Percentiles rank a stretch among this genome's conserved stretches.
Conservation (phyloP, 2,797 vertebrate species). For the Gymnoscopelus braueri region DNA sequence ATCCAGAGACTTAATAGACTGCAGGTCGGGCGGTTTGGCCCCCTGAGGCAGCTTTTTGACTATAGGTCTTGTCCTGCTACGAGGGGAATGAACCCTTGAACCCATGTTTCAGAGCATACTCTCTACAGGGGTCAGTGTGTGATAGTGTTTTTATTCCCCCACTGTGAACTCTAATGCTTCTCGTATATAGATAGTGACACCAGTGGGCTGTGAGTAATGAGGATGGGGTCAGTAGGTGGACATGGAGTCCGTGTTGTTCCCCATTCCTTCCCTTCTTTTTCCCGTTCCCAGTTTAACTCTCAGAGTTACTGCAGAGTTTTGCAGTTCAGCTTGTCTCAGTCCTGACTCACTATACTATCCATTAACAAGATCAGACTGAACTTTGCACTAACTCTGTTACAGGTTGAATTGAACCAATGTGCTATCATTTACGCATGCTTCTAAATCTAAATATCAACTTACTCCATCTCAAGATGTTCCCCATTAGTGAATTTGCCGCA, state of each 20-base stretch:
- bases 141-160: conserved; percentile 16
- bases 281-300: not conserved
- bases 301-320: too few relatives aligned
- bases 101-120: conserved; percentile 2
- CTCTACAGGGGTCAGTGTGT: not conserved
- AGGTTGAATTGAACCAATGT: too few relatives aligned
- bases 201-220: conserved; percentile 22
- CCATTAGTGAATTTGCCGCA: not conserved
- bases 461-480: too few relatives aligned
- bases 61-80: conserved; percentile 24
- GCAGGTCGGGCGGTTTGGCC: conserved; percentile 44
- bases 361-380: too few relatives aligned
- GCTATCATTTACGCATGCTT: too few relatives aligned
- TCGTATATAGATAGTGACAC: conserved; percentile 7
- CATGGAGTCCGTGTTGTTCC: not conserved
- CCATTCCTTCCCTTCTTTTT: not conserved
- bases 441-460: too few relatives aligned
- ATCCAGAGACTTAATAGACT: conserved; percentile 25
- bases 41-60: conserved; percentile 30
- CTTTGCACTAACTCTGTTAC: too few relatives aligned
- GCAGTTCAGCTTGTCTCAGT: not conserved
- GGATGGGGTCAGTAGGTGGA: not conserved
- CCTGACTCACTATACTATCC: too few relatives aligned
- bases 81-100: conserved; percentile 18
- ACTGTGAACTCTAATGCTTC: conserved; percentile 4